Conservation (phyloP, 2,797 vertebrate genomes). For the Micropoecilia bifurca region DNA sequence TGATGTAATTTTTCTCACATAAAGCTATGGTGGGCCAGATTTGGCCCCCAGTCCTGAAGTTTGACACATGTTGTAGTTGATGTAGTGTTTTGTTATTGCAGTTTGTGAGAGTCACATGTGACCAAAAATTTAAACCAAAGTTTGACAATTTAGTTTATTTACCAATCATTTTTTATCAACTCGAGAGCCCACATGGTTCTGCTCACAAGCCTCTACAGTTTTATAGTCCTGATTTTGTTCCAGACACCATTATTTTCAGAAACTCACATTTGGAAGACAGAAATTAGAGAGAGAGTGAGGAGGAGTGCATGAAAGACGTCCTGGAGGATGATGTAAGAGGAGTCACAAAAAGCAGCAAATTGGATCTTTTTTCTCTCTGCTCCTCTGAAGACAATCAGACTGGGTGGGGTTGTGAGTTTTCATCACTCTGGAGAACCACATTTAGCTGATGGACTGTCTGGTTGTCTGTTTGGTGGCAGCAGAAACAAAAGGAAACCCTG, state of each 20-base stretch:
- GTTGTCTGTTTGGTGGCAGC: conserved; percentile 29
- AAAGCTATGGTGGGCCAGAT: too few species aligned
- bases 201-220: not conserved
- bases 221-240: conserved; percentile 20
- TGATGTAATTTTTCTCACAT: too few species aligned
- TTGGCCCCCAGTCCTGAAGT: too few species aligned
- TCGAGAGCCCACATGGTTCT: not conserved
- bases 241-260: conserved; percentile 30
- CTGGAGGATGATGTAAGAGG: conserved; percentile 53
- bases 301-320: conserved; percentile 34
- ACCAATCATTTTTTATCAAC: not conserved
- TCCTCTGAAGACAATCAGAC: conserved; percentile 43
- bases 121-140: conserved; percentile 10
- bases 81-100: not conserved
- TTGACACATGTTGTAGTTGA: too few species aligned
- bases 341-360: conserved; percentile 64
- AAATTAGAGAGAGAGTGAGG: conserved; percentile 37
- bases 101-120: not conserved
- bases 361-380: conserved; percentile 53
- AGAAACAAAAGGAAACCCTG: conserved; percentile 22
- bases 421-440: conserved; percentile 33
- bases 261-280: conserved; percentile 37
- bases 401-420: conserved; percentile 51
- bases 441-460: conserved; percentile 12
- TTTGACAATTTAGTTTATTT: conserved; percentile 17